Evolutionary conservation across 2,888 invertebrate species (phyloP), one percentile per base, ranked within the genome.

Genomic region (Drosophila atripex): DNA sequence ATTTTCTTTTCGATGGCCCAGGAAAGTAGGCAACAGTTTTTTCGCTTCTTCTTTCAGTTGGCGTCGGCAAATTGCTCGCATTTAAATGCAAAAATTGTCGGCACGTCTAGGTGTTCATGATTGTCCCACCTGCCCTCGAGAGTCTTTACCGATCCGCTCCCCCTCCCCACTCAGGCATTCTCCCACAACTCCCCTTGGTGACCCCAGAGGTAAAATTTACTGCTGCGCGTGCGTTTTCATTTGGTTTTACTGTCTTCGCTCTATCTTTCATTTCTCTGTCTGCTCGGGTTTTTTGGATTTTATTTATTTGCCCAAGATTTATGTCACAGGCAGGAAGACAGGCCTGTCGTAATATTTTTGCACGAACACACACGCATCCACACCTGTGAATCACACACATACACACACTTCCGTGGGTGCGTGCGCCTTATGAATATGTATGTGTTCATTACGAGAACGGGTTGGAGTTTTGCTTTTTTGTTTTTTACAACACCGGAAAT

Each of bases 11-110:
- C 55, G 47, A 47, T 47, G 43, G 45, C 57, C 61, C 68, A 39
- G 52, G 47, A 70, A 77, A 76, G 78, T 82, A 82, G 85, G 85
- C 82, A 80, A 71, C 73, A 53, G 66, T 71, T 66, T 39, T 60
- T 18, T 16, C 14, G 14, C 52, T 41, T 50, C 49, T 65, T 47
- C 35, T 52, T 41, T 51, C 56, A 25, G 49, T 38, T 50, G 53
- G 56, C 51, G 61, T 38, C 70, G 61, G 68, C 66, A 82, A 82
- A 82, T 82, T 82, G 78, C 76, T 70, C 80, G 70, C 80, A 86
- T 83, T 83, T 83, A 80, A 86, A 83, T 83, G 87, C 76, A 80
- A 85, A 80, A 80, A 85, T 73, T 73, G 86, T 85, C 79, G 80
- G 75, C 86, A 83, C 73, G 65, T 73, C 80, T 84, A 82, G 83